phyloP scores from a whole-genome alignment of 2,888 invertebrate species.

The Orthosia gracilis region DNA sequence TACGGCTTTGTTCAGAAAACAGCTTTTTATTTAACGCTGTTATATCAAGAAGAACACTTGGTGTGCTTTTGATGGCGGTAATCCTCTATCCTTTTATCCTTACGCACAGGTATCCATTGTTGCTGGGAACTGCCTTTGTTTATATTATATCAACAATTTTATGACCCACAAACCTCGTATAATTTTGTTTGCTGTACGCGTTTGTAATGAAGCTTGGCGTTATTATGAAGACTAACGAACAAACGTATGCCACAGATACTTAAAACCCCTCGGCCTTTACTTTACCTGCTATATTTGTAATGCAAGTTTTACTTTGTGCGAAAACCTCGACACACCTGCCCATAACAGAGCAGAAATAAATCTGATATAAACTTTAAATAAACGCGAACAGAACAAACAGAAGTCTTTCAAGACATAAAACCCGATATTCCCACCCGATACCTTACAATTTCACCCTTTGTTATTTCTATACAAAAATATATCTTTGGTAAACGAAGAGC shows the following conservation, averaged over 20 bases:
- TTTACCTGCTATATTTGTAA: not conserved
- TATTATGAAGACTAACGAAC: conserved; percentile 34
- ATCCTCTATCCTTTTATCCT: conserved; percentile 83
- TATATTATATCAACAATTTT: conserved; percentile 69
- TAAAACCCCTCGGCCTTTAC: conserved; percentile 11
- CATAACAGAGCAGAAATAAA: conserved; percentile 37
- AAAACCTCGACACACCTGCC: conserved; percentile 24
- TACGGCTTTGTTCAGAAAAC: conserved; percentile 88
- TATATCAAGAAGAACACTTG: conserved; percentile 88
- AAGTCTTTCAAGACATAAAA: conserved; percentile 70
- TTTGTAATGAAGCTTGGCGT: conserved; percentile 37
- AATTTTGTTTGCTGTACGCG: conserved; percentile 54
- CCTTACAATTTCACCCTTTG: conserved; percentile 77
- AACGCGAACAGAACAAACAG: conserved; percentile 60
- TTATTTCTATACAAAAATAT: conserved; percentile 77
- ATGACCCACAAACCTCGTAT: conserved; percentile 61
- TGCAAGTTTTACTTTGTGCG: not conserved
- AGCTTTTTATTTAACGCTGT: conserved; percentile 89
- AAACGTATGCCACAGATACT: conserved; percentile 23
- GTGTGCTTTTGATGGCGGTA: conserved; percentile 84
- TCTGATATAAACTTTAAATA: conserved; percentile 58
- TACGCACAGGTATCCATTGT: conserved; percentile 70
- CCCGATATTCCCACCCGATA: conserved; percentile 75
- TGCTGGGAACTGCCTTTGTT: conserved; percentile 69
- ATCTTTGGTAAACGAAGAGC: conserved; percentile 80